phyloP scores from a whole-genome alignment of 1,140 invertebrate genomes.

The Cecropterus lyciades region DNA sequence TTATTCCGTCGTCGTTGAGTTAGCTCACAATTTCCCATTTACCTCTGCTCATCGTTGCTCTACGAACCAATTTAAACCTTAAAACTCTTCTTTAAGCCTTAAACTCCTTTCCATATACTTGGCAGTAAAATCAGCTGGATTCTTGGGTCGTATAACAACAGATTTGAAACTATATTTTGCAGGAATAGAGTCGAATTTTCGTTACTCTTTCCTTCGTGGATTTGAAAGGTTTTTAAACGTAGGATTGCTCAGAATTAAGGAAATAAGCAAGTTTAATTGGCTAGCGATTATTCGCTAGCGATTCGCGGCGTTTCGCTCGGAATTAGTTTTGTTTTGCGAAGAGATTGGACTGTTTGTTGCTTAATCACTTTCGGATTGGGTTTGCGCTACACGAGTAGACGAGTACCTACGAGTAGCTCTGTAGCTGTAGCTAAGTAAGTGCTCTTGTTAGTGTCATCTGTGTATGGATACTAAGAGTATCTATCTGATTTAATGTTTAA shows the following conservation, averaged over 20 bases:
- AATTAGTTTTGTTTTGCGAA: slow-evolving; percentile 49
- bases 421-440: too few species aligned
- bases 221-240: slow-evolving; percentile 62
- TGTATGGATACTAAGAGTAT: too few species aligned
- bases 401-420: not conserved
- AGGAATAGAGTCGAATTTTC: slow-evolving; percentile 43
- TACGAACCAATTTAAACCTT: slow-evolving; percentile 49
- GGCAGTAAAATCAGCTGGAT: slow-evolving; percentile 49
- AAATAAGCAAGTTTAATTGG: slow-evolving; percentile 80
- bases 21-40: slow-evolving; percentile 81
- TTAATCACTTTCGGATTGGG: slow-evolving; percentile 32
- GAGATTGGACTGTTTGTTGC: slow-evolving; percentile 43
- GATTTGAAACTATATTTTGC: slow-evolving; percentile 32
- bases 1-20: slow-evolving; percentile 76
- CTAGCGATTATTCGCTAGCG: slow-evolving; percentile 70
- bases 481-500: too few species aligned
- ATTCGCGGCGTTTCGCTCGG: slow-evolving; percentile 49
- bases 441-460: too few species aligned
- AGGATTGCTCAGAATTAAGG: slow-evolving; percentile 76
- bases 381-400: slow-evolving; percentile 33
- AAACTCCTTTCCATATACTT: slow-evolving; percentile 39
- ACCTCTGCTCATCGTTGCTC: slow-evolving; percentile 54
- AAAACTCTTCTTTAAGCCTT: slow-evolving; percentile 39
- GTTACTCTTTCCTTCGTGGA: slow-evolving; percentile 23
- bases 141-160: not conserved